Evolutionary conservation across 2,888 invertebrate genomes (phyloP).

Genomic region (Euproctis similis): DNA sequence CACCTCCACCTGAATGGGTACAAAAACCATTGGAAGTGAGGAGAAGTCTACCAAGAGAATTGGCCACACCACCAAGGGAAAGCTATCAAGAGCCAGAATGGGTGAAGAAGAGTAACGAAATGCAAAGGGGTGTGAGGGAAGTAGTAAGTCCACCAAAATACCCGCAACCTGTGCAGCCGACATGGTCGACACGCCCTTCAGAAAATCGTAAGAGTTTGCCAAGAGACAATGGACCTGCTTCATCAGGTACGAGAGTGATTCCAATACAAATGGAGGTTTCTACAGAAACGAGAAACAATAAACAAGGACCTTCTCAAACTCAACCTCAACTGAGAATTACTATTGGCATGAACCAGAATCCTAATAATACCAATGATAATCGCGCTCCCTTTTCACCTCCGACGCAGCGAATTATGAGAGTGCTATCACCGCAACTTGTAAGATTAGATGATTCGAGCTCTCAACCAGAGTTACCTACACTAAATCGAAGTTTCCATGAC

Average conservation of each 20-base stretch:
- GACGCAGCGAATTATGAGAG: slow-evolving; percentile 72
- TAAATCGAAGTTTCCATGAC: slow-evolving; percentile 54
- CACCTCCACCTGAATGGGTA: slow-evolving; percentile 66
- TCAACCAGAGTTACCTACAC: slow-evolving; percentile 52
- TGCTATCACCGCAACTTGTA: slow-evolving; percentile 69
- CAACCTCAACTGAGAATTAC: slow-evolving; percentile 65
- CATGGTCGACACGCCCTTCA: slow-evolving; percentile 65
- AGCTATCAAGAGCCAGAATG: slow-evolving; percentile 61
- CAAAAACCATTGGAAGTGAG: slow-evolving; percentile 58
- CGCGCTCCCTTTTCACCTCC: slow-evolving; percentile 55
- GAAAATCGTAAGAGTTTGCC: slow-evolving; percentile 65
- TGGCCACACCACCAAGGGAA: slow-evolving; percentile 59
- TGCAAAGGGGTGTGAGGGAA: slow-evolving; percentile 54
- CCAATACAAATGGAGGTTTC: slow-evolving; percentile 80
- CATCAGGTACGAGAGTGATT: slow-evolving; percentile 71
- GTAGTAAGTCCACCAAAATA: slow-evolving; percentile 63
- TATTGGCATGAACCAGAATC: slow-evolving; percentile 58
- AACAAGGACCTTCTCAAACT: slow-evolving; percentile 39
- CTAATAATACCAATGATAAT: slow-evolving; percentile 21
- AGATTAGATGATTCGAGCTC: slow-evolving; percentile 55
- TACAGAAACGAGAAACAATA: slow-evolving; percentile 48
- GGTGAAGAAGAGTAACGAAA: slow-evolving; percentile 61
- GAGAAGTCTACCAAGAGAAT: slow-evolving; percentile 52
- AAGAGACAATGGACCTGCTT: slow-evolving; percentile 41
- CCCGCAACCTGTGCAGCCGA: slow-evolving; percentile 55